Conservation (phyloP, 2,888 invertebrate genomes). For the Hartigia nigra region DNA sequence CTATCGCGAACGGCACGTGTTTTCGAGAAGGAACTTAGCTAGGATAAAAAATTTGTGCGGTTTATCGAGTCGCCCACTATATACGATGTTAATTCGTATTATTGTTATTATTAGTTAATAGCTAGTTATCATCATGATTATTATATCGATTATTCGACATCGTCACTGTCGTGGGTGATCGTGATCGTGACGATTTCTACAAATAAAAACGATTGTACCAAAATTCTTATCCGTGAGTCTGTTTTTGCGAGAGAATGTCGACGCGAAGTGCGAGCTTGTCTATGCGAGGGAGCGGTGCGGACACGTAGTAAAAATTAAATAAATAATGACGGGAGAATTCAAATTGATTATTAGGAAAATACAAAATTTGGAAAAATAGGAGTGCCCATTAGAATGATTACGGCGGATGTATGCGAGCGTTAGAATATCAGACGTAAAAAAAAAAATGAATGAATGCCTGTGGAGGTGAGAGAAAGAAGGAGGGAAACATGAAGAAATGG, state of each 20-base stretch:
- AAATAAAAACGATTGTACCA: background rate
- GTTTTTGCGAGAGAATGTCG: background rate
- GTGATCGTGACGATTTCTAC: background rate
- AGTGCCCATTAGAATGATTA: background rate
- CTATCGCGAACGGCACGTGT: background rate
- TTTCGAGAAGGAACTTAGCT: slow-evolving; percentile 32
- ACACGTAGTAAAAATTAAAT: background rate
- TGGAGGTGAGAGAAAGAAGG: slow-evolving; percentile 19
- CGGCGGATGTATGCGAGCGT: background rate
- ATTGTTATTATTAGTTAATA: background rate
- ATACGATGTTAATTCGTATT: background rate
- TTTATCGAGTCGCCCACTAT: background rate
- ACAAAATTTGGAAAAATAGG: background rate
- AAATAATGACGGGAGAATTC: background rate
- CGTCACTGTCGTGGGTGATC: background rate
- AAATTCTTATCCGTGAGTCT: slow-evolving; percentile 4
- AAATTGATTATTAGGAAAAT: background rate
- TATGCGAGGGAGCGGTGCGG: background rate
- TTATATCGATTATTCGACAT: background rate
- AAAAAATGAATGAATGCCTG: slow-evolving; percentile 8
- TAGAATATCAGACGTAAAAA: background rate
- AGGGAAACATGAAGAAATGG: slow-evolving; percentile 20
- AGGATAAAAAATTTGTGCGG: slow-evolving; percentile 40
- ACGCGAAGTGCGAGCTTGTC: background rate
- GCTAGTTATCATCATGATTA: background rate